Conservation (phyloP, 2,888 invertebrate genomes). For the Drosophila mimetica region DNA sequence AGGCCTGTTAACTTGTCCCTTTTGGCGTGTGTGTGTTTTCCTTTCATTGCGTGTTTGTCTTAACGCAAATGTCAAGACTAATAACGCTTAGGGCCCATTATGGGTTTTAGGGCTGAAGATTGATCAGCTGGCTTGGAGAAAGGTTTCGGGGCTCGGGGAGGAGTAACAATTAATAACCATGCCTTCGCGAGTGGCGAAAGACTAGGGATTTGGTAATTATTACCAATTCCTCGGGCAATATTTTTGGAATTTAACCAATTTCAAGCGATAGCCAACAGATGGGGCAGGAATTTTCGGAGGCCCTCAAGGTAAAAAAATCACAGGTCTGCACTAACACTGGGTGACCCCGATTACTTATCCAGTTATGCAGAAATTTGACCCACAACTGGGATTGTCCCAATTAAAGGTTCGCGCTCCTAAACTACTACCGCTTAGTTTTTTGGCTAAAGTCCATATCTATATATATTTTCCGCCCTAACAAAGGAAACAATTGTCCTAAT, state of each 20-base stretch:
- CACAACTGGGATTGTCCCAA: no score
- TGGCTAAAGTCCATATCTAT: no score
- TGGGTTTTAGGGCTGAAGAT: conserved; percentile 7
- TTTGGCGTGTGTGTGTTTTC: conserved; percentile 4
- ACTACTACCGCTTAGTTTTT: no score
- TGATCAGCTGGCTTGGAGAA: conserved; percentile 15
- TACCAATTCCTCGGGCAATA: conserved; percentile 8
- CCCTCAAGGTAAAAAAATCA: no score
- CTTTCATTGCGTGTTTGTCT: conserved; percentile 10
- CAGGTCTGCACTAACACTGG: background rate
- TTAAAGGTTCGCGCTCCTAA: no score
- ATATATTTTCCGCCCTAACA: no score
- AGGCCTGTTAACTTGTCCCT: conserved; percentile 30
- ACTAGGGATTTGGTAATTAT: conserved; percentile 1
- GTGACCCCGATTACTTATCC: background rate
- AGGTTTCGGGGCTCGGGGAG: background rate
- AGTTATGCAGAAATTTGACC: no score
- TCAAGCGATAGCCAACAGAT: background rate
- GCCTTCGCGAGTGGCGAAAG: conserved; percentile 11
- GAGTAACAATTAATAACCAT: background rate
- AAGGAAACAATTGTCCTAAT: no score
- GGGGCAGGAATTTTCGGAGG: no score
- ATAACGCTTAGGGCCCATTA: conserved; percentile 14
- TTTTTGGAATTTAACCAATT: background rate
- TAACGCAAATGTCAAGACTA: conserved; percentile 11